Conservation (phyloP, 1,140 invertebrate genomes). For the Ylistrum balloti region DNA sequence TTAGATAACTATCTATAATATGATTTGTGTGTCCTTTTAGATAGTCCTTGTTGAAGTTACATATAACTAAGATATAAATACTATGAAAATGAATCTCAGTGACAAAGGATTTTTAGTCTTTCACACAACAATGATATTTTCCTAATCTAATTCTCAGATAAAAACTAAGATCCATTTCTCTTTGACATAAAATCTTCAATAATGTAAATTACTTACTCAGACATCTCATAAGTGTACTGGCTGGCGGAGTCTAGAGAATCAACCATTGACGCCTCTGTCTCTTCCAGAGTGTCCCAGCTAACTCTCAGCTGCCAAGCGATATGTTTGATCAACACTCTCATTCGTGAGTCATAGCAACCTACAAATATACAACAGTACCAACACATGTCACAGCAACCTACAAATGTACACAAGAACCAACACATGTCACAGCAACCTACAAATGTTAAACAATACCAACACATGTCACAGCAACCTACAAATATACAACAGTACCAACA, state of each 20-base stretch:
- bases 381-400: not conserved
- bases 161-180: no score
- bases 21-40: no score
- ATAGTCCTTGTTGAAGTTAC: no score
- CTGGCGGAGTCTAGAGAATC: slow-evolving; percentile 81
- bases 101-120: no score
- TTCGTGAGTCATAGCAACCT: slow-evolving; percentile 88
- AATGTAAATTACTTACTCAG: slow-evolving; percentile 81
- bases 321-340: slow-evolving; percentile 85
- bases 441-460: slow-evolving; percentile 45
- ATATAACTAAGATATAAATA: no score
- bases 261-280: slow-evolving; percentile 82
- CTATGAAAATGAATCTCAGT: no score
- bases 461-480: not conserved
- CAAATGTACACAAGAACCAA: not conserved
- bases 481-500: no score
- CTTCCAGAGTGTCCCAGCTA: slow-evolving; percentile 84
- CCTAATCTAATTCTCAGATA: no score
- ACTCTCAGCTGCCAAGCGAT: slow-evolving; percentile 85
- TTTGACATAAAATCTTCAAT: no score
- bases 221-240: slow-evolving; percentile 71
- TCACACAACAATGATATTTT: no score
- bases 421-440: not conserved
- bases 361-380: slow-evolving; percentile 81
- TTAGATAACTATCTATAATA: no score